Percentiles rank a stretch among this genome's conserved stretches.
These are phyloP conservation scores for Heliconius hewitsoni DNA, from an alignment of 1,140 invertebrate species.

Conservation along the genomic window DNA sequence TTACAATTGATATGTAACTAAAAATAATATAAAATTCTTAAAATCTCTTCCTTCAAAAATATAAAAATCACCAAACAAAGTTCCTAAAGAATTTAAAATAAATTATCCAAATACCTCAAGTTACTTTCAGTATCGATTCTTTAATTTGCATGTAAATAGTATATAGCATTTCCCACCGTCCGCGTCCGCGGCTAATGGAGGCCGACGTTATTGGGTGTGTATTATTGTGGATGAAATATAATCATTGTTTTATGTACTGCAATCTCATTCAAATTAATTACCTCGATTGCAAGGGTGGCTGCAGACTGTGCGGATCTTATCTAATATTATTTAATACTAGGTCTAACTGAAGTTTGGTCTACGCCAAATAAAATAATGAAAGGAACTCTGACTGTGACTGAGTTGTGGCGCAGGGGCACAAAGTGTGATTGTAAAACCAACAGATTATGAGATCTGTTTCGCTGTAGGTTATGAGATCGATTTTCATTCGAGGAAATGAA, in stretches of 20 bases:
- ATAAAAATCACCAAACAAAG: background rate
- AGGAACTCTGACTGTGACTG: too few species aligned
- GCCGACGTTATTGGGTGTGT: conserved; percentile 32
- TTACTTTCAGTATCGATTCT: conserved; percentile 16
- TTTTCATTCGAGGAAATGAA: too few species aligned
- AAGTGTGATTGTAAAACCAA: too few species aligned
- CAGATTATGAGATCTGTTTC: too few species aligned
- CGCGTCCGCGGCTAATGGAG: conserved; percentile 34
- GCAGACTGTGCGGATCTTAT: background rate
- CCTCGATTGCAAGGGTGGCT: conserved; percentile 22
- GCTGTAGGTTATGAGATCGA: too few species aligned
- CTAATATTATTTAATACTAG: background rate
- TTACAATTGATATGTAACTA: too few species aligned
- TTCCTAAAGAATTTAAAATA: background rate
- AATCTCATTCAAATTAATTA: conserved; percentile 48
- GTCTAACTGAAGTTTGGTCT: too few species aligned
- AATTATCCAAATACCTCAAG: background rate
- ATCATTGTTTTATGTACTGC: conserved; percentile 42
- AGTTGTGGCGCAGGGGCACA: too few species aligned
- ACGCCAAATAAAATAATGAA: too few species aligned
- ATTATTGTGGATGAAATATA: conserved; percentile 40
- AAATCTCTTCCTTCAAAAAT: too few species aligned
- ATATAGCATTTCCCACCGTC: conserved; percentile 20
- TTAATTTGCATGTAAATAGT: conserved; percentile 14
- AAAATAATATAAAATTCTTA: too few species aligned